Conservation (phyloP, 2,797 vertebrate genomes). For the Spinus olivaceus region DNA sequence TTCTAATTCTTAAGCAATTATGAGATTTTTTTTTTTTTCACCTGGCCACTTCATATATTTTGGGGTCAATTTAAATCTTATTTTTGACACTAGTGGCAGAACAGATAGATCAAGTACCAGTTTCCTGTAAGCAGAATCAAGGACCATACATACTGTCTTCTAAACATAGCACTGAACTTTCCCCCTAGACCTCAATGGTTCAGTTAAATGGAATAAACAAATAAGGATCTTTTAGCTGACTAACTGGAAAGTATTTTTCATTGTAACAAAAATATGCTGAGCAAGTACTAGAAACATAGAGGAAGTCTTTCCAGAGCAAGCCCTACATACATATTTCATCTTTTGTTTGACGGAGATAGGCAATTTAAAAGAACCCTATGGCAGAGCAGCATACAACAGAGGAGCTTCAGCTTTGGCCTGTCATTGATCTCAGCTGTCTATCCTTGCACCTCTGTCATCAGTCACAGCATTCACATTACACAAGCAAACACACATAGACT, state of each 20-base stretch:
- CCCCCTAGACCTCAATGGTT: not conserved
- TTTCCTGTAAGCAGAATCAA: not conserved
- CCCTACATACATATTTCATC: not conserved
- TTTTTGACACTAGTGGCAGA: not conserved
- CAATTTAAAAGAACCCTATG: not conserved
- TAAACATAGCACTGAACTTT: not conserved
- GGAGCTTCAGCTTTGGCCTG: not conserved
- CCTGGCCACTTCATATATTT: not conserved
- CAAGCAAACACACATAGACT: not conserved
- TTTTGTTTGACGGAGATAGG: not conserved
- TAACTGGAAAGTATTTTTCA: not conserved
- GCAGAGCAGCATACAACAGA: not conserved
- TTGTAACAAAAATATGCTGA: not conserved
- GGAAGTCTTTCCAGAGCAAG: not conserved
- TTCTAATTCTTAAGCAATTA: not conserved
- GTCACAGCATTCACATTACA: not conserved
- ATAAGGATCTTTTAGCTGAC: not conserved
- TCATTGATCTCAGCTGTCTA: not conserved
- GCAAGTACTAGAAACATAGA: not conserved
- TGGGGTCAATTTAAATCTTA: not conserved
- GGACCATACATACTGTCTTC: not conserved
- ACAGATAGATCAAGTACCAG: not conserved
- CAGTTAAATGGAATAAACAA: slow-evolving; percentile 2
- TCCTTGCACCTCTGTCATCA: not conserved
- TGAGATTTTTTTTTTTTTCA: not conserved